Evolutionary conservation across 92 coral and sea anemone genomes (phyloP), one percentile per base, ranked within the genome.

Genomic region (Parazoanthus darwini): DNA sequence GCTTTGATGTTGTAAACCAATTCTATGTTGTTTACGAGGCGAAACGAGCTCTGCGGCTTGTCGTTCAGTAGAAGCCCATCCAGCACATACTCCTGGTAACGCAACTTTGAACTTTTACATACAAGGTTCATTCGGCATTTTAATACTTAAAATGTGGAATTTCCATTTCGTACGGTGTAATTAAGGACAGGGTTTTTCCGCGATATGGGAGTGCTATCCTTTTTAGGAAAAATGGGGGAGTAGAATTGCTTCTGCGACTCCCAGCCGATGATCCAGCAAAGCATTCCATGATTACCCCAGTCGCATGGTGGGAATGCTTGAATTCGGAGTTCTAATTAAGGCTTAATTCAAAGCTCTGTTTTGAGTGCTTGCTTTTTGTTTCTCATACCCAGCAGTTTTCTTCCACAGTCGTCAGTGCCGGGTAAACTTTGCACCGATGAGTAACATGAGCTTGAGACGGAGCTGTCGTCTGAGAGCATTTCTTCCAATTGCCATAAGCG

Each of bases 401-500:
- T 83, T 43, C 74, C 77, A 43, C 48, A 35, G 10, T 83, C 77
- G 35, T 68, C 74, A 29, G 48, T 70, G 63, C 65, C 66, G 8
- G 78, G 87, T 71, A 92, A 44, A 66, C 92, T 94, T 86, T 92
- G 93, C 74, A 87, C 54, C 22, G 97, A 94, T 13, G 97, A 94
- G 14, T 89, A 80, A 74, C 97, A 74, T 16, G 97, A 94, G 50
- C 91, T 77, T 18, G 88, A 81, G 20, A 80, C 16, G 4, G 97
- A 94, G 33, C 92, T 92, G 35, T 90, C 92, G 9, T 94, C 95
- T 5, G 94, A 89, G 79, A 94, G 90, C 67, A 92, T 89, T 46
- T 92, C 95, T n/a, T 92, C 95, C n/a, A 94, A 85, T 18, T 85
- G 86, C 97, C 97, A 94, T 70, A 94, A 82, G 72, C 97, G 90